phyloP scores from a whole-genome alignment of 2,113 vertebrate genomes.

The Lepisosteus oculatus region DNA sequence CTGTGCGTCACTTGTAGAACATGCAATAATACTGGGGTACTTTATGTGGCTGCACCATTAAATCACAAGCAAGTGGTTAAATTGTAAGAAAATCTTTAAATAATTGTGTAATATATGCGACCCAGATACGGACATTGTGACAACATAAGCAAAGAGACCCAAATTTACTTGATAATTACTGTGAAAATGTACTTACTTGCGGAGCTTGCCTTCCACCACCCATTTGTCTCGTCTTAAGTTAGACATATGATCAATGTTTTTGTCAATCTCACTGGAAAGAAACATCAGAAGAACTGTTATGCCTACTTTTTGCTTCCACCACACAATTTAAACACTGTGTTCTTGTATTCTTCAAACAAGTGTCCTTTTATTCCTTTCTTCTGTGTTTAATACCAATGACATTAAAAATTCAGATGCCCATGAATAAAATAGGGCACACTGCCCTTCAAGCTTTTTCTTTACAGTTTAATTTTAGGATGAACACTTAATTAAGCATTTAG shows the following conservation, averaged over 20 bases:
- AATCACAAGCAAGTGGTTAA: too few relatives aligned
- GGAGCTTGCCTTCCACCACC: conserved; percentile 88
- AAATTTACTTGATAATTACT: too few relatives aligned
- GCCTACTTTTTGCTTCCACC: neutral
- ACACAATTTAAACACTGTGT: neutral
- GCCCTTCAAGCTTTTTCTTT: neutral
- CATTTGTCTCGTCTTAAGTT: conserved; percentile 94
- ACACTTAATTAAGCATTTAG: conserved; percentile 17
- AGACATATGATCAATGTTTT: conserved; percentile 94
- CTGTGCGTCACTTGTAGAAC: too few relatives aligned
- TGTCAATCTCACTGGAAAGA: conserved; percentile 91
- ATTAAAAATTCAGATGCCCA: conserved; percentile 30
- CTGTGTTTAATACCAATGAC: conserved; percentile 15
- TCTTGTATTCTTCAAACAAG: neutral
- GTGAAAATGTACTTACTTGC: conserved; percentile 79
- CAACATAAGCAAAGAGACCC: too few relatives aligned
- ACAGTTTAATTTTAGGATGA: conserved; percentile 6
- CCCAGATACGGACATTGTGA: too few relatives aligned
- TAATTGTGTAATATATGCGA: too few relatives aligned
- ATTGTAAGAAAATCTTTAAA: too few relatives aligned
- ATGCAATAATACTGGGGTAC: too few relatives aligned
- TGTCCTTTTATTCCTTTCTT: conserved; percentile 18
- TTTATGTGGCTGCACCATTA: too few relatives aligned
- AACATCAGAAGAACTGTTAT: conserved; percentile 18
- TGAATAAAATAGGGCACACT: conserved; percentile 40